These are phyloP conservation scores for Pseudeuparius sepicola DNA, from an alignment of 2,888 invertebrate species.

Conservation along the genomic window DNA sequence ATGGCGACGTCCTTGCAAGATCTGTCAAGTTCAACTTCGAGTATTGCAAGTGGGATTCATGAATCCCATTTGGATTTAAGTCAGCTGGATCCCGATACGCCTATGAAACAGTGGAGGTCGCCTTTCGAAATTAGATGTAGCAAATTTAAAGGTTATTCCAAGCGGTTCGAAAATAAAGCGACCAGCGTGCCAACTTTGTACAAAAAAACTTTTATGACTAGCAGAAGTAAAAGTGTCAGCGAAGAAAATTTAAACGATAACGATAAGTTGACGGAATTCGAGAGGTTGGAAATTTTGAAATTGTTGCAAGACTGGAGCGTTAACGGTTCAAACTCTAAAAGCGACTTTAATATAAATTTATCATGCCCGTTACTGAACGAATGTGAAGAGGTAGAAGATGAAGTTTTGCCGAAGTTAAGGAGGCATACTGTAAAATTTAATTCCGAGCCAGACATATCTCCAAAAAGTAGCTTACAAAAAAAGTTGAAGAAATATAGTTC, in stretches of 20 bases:
- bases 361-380: slow-evolving; percentile 15
- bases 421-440: slow-evolving; percentile 26
- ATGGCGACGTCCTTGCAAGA: slow-evolving; percentile 36
- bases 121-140: slow-evolving; percentile 60
- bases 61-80: slow-evolving; percentile 38
- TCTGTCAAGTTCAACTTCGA: slow-evolving; percentile 38
- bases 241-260: slow-evolving; percentile 29
- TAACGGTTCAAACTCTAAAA: slow-evolving; percentile 35
- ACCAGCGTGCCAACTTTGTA: slow-evolving; percentile 34
- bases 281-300: slow-evolving; percentile 37
- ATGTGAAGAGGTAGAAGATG: slow-evolving; percentile 18
- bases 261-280: slow-evolving; percentile 36
- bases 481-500: slow-evolving; percentile 27
- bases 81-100: slow-evolving; percentile 32
- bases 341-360: slow-evolving; percentile 28
- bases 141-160: no score
- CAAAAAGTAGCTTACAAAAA: slow-evolving; percentile 21
- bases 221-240: slow-evolving; percentile 33
- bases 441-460: slow-evolving; percentile 35
- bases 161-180: slow-evolving; percentile 51
- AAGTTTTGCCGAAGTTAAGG: slow-evolving; percentile 21
- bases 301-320: slow-evolving; percentile 38
- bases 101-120: slow-evolving; percentile 48
- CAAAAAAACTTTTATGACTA: slow-evolving; percentile 23
- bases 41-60: slow-evolving; percentile 36